Evolutionary conservation across 2,113 vertebrate genomes (phyloP).

Genomic region (Meles meles): DNA sequence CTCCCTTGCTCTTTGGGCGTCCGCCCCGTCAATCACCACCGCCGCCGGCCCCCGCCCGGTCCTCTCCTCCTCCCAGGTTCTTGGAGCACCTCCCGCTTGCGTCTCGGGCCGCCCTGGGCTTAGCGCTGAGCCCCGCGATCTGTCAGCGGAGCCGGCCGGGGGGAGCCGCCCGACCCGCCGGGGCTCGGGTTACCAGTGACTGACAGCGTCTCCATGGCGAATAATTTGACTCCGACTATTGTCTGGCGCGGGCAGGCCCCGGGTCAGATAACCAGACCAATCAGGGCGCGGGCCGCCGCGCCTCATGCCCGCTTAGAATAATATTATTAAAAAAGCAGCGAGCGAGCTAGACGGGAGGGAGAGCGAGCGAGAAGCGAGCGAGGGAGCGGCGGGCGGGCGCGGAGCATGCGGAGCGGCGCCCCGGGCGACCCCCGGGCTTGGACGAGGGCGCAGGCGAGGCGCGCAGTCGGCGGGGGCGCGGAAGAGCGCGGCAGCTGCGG

Average conservation of each 20-base stretch:
- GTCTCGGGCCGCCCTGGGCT: slow-evolving; percentile 88
- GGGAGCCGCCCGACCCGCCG: slow-evolving; percentile 95
- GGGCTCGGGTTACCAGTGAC: slow-evolving; percentile 96
- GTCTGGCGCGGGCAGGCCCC: slow-evolving; percentile 97
- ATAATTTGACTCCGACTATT: slow-evolving; percentile 99
- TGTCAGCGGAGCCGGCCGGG: slow-evolving; percentile 86
- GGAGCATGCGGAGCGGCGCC: slow-evolving; percentile 73
- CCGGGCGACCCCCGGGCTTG: slow-evolving; percentile 64
- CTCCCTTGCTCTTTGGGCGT: slow-evolving; percentile 83
- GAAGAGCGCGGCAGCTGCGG: neutral
- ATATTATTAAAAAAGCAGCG: slow-evolving; percentile 93
- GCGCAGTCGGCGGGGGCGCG: neutral
- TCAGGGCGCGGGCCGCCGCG: slow-evolving; percentile 96
- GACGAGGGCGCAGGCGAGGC: slow-evolving; percentile 26
- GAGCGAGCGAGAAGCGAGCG: slow-evolving; percentile 36
- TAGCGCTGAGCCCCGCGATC: slow-evolving; percentile 88
- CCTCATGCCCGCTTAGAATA: slow-evolving; percentile 99
- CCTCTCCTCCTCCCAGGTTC: slow-evolving; percentile 71
- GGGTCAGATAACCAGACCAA: slow-evolving; percentile 99
- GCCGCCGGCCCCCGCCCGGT: slow-evolving; percentile 69
- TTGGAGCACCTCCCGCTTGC: slow-evolving; percentile 74
- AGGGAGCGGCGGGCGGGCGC: slow-evolving; percentile 52
- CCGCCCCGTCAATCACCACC: slow-evolving; percentile 89
- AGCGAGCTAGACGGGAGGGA: slow-evolving; percentile 69
- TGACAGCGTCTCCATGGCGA: slow-evolving; percentile 99